These are phyloP conservation scores for Helarctos malayanus DNA, from an alignment of 2,797 vertebrate species.

Conservation along the genomic window DNA sequence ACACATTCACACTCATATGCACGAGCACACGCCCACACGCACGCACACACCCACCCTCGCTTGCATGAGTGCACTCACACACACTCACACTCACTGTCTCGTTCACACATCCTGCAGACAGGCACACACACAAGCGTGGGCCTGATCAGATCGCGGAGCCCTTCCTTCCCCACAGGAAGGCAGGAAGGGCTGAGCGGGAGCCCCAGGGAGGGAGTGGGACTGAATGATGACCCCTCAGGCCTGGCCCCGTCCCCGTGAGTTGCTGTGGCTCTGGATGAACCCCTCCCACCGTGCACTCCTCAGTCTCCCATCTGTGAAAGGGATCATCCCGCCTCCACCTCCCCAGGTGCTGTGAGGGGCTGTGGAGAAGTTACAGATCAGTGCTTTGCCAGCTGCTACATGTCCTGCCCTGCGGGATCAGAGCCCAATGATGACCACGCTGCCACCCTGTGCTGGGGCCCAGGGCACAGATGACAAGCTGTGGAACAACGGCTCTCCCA, in stretches of 20 bases:
- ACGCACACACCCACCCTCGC: no score
- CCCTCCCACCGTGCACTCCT: no score
- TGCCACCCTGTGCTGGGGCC: fast-evolving
- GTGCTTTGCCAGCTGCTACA: neutral
- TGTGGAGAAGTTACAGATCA: neutral
- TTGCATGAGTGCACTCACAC: fast-evolving
- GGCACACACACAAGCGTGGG: no score
- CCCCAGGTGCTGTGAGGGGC: neutral
- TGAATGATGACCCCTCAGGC: fast-evolving
- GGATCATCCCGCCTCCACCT: neutral
- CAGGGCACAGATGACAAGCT: neutral
- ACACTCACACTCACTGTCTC: neutral
- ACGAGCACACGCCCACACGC: fast-evolving
- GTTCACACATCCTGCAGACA: fast-evolving
- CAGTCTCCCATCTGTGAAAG: neutral
- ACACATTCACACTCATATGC: no score
- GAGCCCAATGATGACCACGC: fast-evolving
- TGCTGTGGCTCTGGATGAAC: neutral
- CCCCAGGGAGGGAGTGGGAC: neutral
- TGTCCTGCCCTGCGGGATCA: neutral
- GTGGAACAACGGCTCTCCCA: fast-evolving
- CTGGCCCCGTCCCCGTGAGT: fast-evolving
- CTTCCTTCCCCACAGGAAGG: neutral
- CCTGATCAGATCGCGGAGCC: neutral
- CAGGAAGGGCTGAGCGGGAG: neutral